Percentiles rank a stretch among this genome's conserved stretches.
These are phyloP conservation scores for Leptinotarsa haldemani DNA, from an alignment of 2,888 invertebrate species.

Conservation along the genomic window DNA sequence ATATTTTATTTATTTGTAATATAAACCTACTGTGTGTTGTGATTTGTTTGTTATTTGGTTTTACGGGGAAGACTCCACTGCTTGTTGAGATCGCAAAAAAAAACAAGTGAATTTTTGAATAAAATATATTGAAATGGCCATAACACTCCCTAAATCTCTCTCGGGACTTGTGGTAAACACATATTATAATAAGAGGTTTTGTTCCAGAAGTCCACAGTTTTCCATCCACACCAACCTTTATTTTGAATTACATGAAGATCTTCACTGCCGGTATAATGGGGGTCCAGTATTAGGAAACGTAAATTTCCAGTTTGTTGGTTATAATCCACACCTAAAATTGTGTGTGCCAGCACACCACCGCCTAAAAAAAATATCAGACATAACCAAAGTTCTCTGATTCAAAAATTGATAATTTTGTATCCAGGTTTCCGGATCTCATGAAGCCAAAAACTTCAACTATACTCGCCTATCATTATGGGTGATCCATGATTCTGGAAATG, in stretches of 20 bases:
- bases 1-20: conserved; percentile 34
- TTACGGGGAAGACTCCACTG: no score
- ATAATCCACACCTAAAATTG: conserved; percentile 94
- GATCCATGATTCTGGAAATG: conserved; percentile 95
- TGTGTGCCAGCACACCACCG: conserved; percentile 97
- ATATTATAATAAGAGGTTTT: conserved; percentile 95
- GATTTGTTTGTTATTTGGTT: not conserved
- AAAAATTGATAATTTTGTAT: no score
- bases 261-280: conserved; percentile 95
- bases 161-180: conserved; percentile 86
- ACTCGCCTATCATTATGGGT: conserved; percentile 95
- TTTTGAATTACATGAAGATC: conserved; percentile 78
- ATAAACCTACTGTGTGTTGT: conserved; percentile 21
- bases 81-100: not conserved
- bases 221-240: conserved; percentile 99
- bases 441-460: no score
- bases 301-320: conserved; percentile 83
- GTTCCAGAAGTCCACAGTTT: conserved; percentile 93
- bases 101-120: not conserved
- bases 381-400: no score
- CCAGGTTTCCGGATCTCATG: no score
- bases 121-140: not conserved
- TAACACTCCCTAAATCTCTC: conserved; percentile 60
- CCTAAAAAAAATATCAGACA: conserved; percentile 68
- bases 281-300: conserved; percentile 96